These are phyloP conservation scores for Coluber constrictor DNA, from an alignment of 2,797 vertebrate genomes.

Conservation along the genomic window DNA sequence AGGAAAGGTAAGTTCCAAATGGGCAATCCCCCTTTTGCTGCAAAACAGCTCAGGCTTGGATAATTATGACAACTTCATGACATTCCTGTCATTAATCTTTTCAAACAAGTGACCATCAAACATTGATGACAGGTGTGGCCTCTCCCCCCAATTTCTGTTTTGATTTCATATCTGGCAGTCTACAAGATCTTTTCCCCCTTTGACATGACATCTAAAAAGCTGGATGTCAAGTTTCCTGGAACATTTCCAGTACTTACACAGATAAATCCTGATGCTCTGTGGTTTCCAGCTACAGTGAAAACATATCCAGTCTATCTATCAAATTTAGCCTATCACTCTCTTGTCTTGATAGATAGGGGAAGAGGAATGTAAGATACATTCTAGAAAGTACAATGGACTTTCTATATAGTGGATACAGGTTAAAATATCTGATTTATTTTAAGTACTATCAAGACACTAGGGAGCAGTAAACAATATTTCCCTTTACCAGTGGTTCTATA, in stretches of 20 bases:
- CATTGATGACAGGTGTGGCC: background rate
- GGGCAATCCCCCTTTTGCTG: background rate
- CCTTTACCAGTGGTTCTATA: background rate
- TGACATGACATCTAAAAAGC: background rate
- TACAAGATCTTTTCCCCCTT: background rate
- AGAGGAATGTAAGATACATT: background rate
- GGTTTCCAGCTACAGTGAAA: background rate
- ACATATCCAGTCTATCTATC: background rate
- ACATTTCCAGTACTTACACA: background rate
- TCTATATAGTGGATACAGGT: background rate
- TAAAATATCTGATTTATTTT: background rate
- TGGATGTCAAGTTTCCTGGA: background rate
- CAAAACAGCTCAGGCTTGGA: background rate
- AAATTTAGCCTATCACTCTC: background rate
- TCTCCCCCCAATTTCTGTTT: background rate
- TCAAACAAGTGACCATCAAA: background rate
- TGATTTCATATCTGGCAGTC: background rate
- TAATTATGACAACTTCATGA: background rate
- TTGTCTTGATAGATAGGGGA: background rate
- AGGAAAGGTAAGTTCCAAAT: background rate
- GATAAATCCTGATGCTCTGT: background rate
- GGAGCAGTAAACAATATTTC: background rate
- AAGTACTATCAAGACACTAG: background rate
- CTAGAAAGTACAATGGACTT: background rate
- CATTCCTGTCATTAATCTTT: background rate